phyloP scores from a whole-genome alignment of 2,888 invertebrate species.

The Alitta virens region DNA sequence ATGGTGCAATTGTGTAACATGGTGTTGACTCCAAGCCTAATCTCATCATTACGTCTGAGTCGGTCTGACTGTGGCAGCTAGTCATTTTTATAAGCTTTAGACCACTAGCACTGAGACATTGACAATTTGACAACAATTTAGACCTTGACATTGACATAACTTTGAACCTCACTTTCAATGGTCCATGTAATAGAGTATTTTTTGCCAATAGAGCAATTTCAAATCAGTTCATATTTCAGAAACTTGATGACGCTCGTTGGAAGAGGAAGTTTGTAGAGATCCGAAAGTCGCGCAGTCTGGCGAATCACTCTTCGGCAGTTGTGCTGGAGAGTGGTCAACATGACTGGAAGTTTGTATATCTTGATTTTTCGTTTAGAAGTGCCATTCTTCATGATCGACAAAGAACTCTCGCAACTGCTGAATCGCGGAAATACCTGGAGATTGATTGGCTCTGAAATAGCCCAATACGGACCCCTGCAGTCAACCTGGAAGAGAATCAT shows the following conservation, averaged over 20 bases:
- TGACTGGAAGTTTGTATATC: conserved; percentile 37
- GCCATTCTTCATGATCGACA: conserved; percentile 39
- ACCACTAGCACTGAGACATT: too few species aligned
- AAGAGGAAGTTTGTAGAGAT: conserved; percentile 35
- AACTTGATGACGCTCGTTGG: conserved; percentile 31
- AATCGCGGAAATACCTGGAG: conserved; percentile 43
- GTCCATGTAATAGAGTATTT: too few species aligned
- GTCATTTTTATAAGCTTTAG: too few species aligned
- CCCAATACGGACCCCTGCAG: conserved; percentile 40
- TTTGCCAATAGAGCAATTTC: too few species aligned
- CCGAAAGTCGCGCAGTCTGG: conserved; percentile 32
- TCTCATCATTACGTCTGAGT: too few species aligned
- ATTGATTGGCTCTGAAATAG: conserved; percentile 41
- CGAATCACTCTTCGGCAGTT: conserved; percentile 36
- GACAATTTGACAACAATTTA: too few species aligned
- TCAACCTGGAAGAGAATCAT: conserved; percentile 20
- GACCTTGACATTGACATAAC: too few species aligned
- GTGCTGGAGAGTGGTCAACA: conserved; percentile 31
- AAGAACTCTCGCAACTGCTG: conserved; percentile 36
- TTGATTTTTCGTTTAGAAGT: conserved; percentile 36
- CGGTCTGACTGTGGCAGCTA: too few species aligned
- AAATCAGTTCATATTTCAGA: conserved; percentile 17
- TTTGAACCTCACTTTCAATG: too few species aligned
- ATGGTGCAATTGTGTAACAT: too few species aligned
- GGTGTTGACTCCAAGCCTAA: too few species aligned